These are phyloP conservation scores for Leucophenga varia DNA, from an alignment of 1,140 invertebrate species.

Conservation along the genomic window DNA sequence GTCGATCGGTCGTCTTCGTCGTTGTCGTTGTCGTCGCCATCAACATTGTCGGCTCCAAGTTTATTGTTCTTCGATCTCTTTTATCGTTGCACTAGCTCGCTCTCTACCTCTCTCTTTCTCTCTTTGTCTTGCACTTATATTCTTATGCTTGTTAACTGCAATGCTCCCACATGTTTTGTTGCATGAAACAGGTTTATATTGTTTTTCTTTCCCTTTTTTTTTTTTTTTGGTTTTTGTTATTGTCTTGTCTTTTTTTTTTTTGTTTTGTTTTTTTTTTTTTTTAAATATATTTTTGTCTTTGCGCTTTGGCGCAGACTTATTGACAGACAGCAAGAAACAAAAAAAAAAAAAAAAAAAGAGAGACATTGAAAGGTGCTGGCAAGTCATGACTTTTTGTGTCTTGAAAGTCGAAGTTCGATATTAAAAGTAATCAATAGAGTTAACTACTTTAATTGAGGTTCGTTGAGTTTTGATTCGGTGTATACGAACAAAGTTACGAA, in stretches of 20 bases:
- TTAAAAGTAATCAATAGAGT: constrained; percentile 50
- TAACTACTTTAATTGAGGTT: constrained; percentile 50
- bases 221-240: constrained; percentile 14
- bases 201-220: constrained; percentile 4
- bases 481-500: too few relatives aligned
- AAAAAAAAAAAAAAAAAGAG: too few relatives aligned
- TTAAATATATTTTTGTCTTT: constrained; percentile 22
- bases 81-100: too few relatives aligned
- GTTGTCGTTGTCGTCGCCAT: too few relatives aligned
- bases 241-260: constrained; percentile 15
- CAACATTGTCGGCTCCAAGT: constrained; percentile 44
- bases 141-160: too few relatives aligned
- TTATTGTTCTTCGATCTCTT: constrained; percentile 51
- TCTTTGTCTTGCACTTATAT: too few relatives aligned
- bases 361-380: constrained; percentile 3
- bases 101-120: too few relatives aligned
- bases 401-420: constrained; percentile 21
- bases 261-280: constrained; percentile 18
- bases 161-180: too few relatives aligned
- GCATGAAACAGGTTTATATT: constrained; percentile 35
- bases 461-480: too few relatives aligned
- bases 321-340: too few relatives aligned
- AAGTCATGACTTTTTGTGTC: constrained; percentile 12
- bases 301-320: too few relatives aligned
- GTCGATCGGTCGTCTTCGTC: too few relatives aligned